Percentiles rank a stretch among this genome's conserved stretches.
Evolutionary conservation across 2,888 invertebrate species (phyloP).

Genomic region (Stictocephala bisonia): DNA sequence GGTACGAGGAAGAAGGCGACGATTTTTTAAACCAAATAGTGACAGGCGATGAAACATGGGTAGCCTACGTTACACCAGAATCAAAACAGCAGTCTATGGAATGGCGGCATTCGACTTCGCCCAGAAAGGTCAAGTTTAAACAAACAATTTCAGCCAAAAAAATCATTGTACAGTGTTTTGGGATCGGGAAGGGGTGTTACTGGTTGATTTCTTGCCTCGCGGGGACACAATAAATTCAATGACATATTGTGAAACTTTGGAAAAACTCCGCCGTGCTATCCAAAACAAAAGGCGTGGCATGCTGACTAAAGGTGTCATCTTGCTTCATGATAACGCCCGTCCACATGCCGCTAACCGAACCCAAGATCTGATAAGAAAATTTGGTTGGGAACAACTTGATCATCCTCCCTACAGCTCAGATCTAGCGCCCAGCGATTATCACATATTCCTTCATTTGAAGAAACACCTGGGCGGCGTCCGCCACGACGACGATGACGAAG

Average conservation of each 20-base stretch:
- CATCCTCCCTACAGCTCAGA: slow-evolving; percentile 47
- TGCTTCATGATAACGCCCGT: slow-evolving; percentile 20
- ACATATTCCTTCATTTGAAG: slow-evolving; percentile 47
- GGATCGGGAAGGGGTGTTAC: too few relatives aligned
- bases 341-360: slow-evolving; percentile 37
- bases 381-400: slow-evolving; percentile 32
- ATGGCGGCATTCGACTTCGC: too few relatives aligned
- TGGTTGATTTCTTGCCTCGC: slow-evolving; percentile 10
- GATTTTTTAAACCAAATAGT: too few relatives aligned
- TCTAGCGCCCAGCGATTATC: slow-evolving; percentile 49
- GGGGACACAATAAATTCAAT: slow-evolving; percentile 10
- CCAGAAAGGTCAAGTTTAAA: too few relatives aligned
- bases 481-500: slow-evolving; percentile 17
- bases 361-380: background rate
- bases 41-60: too few relatives aligned
- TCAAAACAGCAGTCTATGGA: too few relatives aligned
- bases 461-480: slow-evolving; percentile 28
- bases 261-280: slow-evolving; percentile 18
- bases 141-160: too few relatives aligned
- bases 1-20: too few relatives aligned
- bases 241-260: background rate
- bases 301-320: slow-evolving; percentile 16
- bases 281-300: slow-evolving; percentile 43
- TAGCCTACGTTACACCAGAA: too few relatives aligned
- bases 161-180: too few relatives aligned